phyloP scores from a whole-genome alignment of 2,888 invertebrate genomes.

The Orthosia gothica region DNA sequence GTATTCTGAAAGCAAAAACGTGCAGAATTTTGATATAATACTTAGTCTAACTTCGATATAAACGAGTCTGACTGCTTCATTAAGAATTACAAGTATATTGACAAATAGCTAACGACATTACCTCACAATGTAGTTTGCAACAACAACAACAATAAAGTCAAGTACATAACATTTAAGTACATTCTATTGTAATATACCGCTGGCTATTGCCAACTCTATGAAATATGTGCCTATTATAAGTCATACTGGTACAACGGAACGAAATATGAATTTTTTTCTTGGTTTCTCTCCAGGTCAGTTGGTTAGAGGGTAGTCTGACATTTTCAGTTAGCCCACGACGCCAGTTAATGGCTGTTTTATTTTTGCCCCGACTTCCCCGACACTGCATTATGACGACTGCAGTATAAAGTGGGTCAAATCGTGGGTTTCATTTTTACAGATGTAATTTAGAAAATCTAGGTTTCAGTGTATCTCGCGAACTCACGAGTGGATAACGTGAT shows the following conservation, averaged over 20 bases:
- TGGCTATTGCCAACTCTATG: slow-evolving; percentile 49
- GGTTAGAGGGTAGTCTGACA: slow-evolving; percentile 34
- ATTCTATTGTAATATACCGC: slow-evolving; percentile 46
- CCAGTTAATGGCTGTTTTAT: slow-evolving; percentile 49
- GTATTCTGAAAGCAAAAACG: slow-evolving; percentile 16
- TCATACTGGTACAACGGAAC: slow-evolving; percentile 47
- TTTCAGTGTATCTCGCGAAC: slow-evolving; percentile 15
- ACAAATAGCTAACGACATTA: slow-evolving; percentile 45
- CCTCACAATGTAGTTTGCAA: slow-evolving; percentile 32
- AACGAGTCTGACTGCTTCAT: slow-evolving; percentile 51
- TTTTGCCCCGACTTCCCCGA: slow-evolving; percentile 51
- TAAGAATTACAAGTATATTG: slow-evolving; percentile 42
- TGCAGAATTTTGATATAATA: slow-evolving; percentile 28
- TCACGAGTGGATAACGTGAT: slow-evolving; percentile 19
- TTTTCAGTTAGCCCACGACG: slow-evolving; percentile 40
- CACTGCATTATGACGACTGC: slow-evolving; percentile 80
- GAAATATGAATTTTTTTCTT: slow-evolving; percentile 52
- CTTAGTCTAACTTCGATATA: not conserved
- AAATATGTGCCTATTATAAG: slow-evolving; percentile 51
- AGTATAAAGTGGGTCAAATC: slow-evolving; percentile 59
- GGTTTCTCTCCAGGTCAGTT: slow-evolving; percentile 53
- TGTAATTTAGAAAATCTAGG: slow-evolving; percentile 33
- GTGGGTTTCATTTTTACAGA: slow-evolving; percentile 37
- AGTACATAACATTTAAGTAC: slow-evolving; percentile 41
- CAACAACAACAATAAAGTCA: slow-evolving; percentile 30